Base-by-base conservation (phyloP, 1,140 invertebrate species). In the Drosophila simulans region DNA sequence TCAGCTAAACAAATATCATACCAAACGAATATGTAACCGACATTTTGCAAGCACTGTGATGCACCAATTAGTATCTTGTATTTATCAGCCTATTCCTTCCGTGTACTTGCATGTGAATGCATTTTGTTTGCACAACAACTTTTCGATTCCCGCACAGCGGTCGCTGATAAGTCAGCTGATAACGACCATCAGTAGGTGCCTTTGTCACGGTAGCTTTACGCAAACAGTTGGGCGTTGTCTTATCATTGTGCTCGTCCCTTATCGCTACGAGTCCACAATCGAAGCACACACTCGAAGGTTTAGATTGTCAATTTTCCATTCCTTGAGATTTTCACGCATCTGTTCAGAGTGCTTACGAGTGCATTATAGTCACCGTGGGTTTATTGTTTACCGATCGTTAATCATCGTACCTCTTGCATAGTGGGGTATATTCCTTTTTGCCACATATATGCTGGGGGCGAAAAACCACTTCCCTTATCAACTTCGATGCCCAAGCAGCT, bases 41-140 rank as follows among this genome's bases (percentile, higher is more conserved):
- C 31, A 31, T 31, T 31, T 31, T 31, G 7, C 10, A 22, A 22
- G 20, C 20, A 22, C 20, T 22, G 20, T 3, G 20, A 22, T 22
- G 20, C 20, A 22, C 20, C 20, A 22, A 10, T 31, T 31, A 31
- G 7, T 31, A 8, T 1, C 7, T 8, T 31, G 1, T 31, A 31
- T 31, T 31, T 31, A 3, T 8, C 0, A 31, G 8, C 31, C 31
- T 31, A 31, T 31, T 31, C 7, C 31, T 31, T 31, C 40, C 25
- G 17, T 37, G 20, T 49, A 31, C 42, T 7, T 12, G 22, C 22
- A 58, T 34, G 34, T 27, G 34, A 15, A 17, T 53, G 45, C 65
- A 75, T 63, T 78, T 64, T 62, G 64, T 78, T 86, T 65, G 49
- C 64, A 88, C 78, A 86, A 74, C 74, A 77, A 81, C 22, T 55